Base-by-base conservation (phyloP, 2,797 vertebrate species). In the Liparis tanakae region DNA sequence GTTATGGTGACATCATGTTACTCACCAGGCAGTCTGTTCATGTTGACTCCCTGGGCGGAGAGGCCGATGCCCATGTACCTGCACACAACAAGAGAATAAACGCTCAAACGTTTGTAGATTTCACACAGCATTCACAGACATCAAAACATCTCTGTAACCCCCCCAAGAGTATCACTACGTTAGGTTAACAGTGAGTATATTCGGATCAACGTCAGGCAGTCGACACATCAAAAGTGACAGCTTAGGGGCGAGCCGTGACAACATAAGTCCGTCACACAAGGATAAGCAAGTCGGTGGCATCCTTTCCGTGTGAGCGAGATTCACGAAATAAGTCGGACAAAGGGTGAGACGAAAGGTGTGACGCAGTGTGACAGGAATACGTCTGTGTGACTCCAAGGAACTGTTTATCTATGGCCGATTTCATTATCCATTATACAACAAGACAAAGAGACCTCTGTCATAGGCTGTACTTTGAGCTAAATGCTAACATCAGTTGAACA, bases 51-150 rank as follows among this genome's bases (percentile, higher is more conserved):
- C 94, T 99, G 98, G 57, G 98, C 98, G 69, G 98, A 99, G 85
- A 99, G 94, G 90, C 98, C 98, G 78, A 99, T 99, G 82, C 98
- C 98, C 98, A 99, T 99, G 92, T 99, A 99, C 93, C 98, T 99
- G 94, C 74, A 94, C 90, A 90, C 58, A 83, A 63, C 54, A 78
- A 85, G 39, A 78, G 4, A 56, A 44, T 33, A 74, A 30, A 37
- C 62, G 41, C 10, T 1, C 2, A 67, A 41, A 30, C 51, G 6
- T 7, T 7, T 13, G 13, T 20, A 64, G 3, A 70, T 22, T 66
- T n/a, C 17, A 48, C 10, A 39, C 1, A 61, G 5, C 30, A 12
- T 17, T 30, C 17, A 63, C 1, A 5, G 6, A 44, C 4, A 54
- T 54, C 61, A 39, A 48, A 66, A 65, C n/a, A 61, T 12, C 30